Evolutionary conservation across 2,797 vertebrate species (phyloP), one percentile per base, ranked within the genome.

Genomic region (Chaetodon trifasciatus): DNA sequence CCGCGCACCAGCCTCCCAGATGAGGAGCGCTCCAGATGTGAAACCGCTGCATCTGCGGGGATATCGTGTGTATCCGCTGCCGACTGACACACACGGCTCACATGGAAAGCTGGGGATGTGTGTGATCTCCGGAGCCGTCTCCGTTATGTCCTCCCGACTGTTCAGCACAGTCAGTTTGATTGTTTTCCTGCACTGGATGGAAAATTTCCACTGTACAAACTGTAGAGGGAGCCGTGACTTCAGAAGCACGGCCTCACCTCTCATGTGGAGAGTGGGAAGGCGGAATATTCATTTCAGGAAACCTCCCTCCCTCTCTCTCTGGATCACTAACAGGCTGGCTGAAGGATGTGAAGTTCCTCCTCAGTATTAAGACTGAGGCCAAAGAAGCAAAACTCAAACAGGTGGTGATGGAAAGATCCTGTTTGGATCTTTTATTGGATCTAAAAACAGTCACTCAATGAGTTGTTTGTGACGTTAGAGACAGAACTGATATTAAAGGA

Each of bases 141-240:
- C 89, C 79, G 82, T 50, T 84, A 83, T 83, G 83, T 91, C 91
- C 88, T 90, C 87, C 67, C 85, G 76, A 87, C 88, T 85, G 74
- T 70, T 86, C 85, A 77, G 42, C 93, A 84, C 89, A 89, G 88
- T 69, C 90, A 70, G 82, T 90, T 62, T 90, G 86, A 89, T 87
- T 90, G 84, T 95, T 91, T 90, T 91, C 82, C 83, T 71, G 66
- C 78, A 83, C 85, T 72, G 82, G 77, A 72, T 91, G 89, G 91
- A 87, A 92, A 90, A 89, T 75, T 79, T 91, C 70, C 92, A 73
- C 83, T 56, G 82, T 87, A 60, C 86, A 55, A 74, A 89, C 93
- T 93, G 93, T 93, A 94, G 95, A 94, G 94, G 94, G 95, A 93
- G 95, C 94, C 91, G 92, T 89, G 90, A 76, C 70, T 91, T 90